Conservation (phyloP, 2,797 vertebrate species). For the Streptopelia turtur region DNA sequence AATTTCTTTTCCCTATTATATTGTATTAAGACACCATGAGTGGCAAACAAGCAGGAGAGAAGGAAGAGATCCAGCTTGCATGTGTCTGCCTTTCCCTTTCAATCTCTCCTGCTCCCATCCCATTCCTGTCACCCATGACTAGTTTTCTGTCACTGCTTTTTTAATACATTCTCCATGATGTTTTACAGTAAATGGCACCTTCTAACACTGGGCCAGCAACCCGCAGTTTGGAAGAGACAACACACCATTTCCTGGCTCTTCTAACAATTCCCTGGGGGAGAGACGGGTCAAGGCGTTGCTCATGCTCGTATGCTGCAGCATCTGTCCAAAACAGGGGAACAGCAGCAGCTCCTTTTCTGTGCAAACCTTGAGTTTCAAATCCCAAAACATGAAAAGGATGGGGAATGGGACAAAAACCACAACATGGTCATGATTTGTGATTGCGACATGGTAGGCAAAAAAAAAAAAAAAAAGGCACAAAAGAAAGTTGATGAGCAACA, state of each 20-base stretch:
- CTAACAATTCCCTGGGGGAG: background rate
- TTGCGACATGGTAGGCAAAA: background rate
- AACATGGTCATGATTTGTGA: slow-evolving; percentile 49
- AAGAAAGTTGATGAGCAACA: slow-evolving; percentile 73
- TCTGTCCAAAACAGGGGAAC: background rate
- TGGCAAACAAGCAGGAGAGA: background rate
- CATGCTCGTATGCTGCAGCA: background rate
- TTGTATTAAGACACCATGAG: background rate
- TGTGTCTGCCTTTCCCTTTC: background rate
- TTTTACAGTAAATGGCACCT: background rate
- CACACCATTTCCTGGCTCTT: background rate
- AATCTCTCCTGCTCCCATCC: background rate
- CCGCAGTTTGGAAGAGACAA: background rate
- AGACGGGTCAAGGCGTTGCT: background rate
- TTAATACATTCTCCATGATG: background rate
- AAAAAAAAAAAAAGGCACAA: slow-evolving; percentile 57
- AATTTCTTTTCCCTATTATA: background rate
- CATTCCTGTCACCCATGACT: background rate
- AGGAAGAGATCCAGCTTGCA: background rate
- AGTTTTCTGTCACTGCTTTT: background rate
- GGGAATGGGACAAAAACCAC: background rate
- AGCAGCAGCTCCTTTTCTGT: background rate
- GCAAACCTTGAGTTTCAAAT: slow-evolving; percentile 7
- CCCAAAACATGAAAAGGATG: slow-evolving; percentile 20
- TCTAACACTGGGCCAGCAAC: background rate